These are phyloP conservation scores for Drosophila borealis DNA, from an alignment of 2,888 invertebrate species.

Conservation along the genomic window DNA sequence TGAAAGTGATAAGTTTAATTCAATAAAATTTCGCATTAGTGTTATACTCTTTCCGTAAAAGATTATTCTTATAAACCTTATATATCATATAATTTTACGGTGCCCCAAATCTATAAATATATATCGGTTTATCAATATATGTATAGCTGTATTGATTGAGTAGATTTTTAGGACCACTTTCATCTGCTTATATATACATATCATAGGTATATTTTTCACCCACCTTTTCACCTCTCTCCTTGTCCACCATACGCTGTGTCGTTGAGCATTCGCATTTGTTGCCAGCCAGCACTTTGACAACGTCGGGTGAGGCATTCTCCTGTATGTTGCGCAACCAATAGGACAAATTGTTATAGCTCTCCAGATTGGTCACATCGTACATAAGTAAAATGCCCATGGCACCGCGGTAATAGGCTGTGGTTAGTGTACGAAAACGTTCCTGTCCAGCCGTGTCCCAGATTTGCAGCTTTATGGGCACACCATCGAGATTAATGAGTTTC, in stretches of 20 bases:
- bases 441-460: slow-evolving; percentile 94
- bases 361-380: slow-evolving; percentile 95
- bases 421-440: slow-evolving; percentile 89
- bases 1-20: slow-evolving; percentile 81
- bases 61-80: no score
- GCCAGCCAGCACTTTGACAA: slow-evolving; percentile 93
- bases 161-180: no score
- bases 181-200: no score
- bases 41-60: no score
- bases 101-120: no score
- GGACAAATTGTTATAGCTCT: slow-evolving; percentile 95
- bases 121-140: no score
- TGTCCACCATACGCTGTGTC: slow-evolving; percentile 91
- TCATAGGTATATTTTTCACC: neutral
- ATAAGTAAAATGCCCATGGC: slow-evolving; percentile 96
- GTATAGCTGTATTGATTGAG: no score
- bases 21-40: neutral
- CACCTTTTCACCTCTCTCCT: slow-evolving; percentile 93
- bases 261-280: slow-evolving; percentile 93
- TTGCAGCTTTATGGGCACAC: slow-evolving; percentile 90
- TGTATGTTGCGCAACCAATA: slow-evolving; percentile 96
- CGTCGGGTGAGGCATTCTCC: slow-evolving; percentile 95
- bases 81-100: no score
- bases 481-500: slow-evolving; percentile 94
- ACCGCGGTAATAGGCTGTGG: slow-evolving; percentile 94